These are phyloP conservation scores for Dastarcus helophoroides DNA, from an alignment of 2,888 invertebrate species.

Conservation along the genomic window DNA sequence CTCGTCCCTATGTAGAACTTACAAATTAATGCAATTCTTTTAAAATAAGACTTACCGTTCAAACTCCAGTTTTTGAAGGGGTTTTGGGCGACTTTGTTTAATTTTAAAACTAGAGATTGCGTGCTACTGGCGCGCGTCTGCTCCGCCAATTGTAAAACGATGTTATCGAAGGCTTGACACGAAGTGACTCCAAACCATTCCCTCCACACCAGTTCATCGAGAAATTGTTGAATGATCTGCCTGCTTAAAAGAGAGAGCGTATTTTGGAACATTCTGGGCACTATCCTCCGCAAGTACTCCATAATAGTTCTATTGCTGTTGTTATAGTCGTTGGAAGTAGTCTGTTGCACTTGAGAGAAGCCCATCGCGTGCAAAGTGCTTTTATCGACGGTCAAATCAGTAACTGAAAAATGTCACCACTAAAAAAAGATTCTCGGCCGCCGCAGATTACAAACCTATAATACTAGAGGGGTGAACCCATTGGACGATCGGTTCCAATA, in stretches of 20 bases:
- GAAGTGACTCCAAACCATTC: constrained; percentile 74
- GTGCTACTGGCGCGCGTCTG: constrained; percentile 60
- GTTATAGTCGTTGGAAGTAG: constrained; percentile 38
- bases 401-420: too few relatives aligned
- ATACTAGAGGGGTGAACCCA: constrained; percentile 73
- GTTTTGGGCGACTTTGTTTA: constrained; percentile 56
- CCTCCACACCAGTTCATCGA: constrained; percentile 81
- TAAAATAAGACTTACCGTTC: too few relatives aligned
- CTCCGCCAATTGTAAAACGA: constrained; percentile 66
- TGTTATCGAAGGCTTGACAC: constrained; percentile 63
- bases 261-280: constrained; percentile 85
- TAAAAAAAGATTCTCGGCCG: too few relatives aligned
- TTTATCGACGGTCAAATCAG: constrained; percentile 77
- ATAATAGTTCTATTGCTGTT: constrained; percentile 48
- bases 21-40: too few relatives aligned
- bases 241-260: constrained; percentile 70
- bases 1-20: too few relatives aligned
- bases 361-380: constrained; percentile 67
- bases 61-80: constrained; percentile 53
- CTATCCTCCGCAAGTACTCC: constrained; percentile 72
- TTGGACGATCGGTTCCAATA: constrained; percentile 61
- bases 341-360: constrained; percentile 62
- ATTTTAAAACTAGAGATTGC: constrained; percentile 48
- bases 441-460: too few relatives aligned
- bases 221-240: constrained; percentile 80